Evolutionary conservation across 2,888 invertebrate genomes (phyloP).

Genomic region (Agelastica alni): DNA sequence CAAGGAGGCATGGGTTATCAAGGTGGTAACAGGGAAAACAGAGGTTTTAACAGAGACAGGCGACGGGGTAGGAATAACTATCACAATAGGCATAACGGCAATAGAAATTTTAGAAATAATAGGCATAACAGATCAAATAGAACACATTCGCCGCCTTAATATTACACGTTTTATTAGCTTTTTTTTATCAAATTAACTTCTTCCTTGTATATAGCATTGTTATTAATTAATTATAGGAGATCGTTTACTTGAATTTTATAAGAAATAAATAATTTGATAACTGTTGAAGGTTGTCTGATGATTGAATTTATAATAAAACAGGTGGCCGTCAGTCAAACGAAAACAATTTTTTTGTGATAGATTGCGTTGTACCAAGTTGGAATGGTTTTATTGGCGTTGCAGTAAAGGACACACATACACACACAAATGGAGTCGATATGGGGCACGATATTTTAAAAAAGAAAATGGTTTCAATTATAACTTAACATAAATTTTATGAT

Average conservation of each 20-base stretch:
- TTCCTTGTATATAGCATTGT: constrained; percentile 24
- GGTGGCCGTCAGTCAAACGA: no score
- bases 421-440: no score
- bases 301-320: no score
- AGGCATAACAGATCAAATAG: constrained; percentile 48
- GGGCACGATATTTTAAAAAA: no score
- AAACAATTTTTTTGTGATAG: no score
- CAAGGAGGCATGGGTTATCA: constrained; percentile 41
- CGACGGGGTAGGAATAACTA: constrained; percentile 40
- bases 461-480: no score
- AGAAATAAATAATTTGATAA: constrained; percentile 7
- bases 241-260: constrained; percentile 4
- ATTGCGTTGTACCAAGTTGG: no score
- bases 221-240: constrained; percentile 4
- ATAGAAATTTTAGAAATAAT: constrained; percentile 44
- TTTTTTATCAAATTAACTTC: constrained; percentile 9
- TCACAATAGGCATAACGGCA: constrained; percentile 38
- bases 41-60: constrained; percentile 46
- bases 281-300: neutral
- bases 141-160: constrained; percentile 49
- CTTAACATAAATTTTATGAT: no score
- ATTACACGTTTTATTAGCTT: neutral
- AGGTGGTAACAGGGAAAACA: constrained; percentile 48
- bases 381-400: no score
- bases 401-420: no score